These are phyloP conservation scores for Pharmacophagus antenor DNA, from an alignment of 2,888 invertebrate species.

Conservation along the genomic window DNA sequence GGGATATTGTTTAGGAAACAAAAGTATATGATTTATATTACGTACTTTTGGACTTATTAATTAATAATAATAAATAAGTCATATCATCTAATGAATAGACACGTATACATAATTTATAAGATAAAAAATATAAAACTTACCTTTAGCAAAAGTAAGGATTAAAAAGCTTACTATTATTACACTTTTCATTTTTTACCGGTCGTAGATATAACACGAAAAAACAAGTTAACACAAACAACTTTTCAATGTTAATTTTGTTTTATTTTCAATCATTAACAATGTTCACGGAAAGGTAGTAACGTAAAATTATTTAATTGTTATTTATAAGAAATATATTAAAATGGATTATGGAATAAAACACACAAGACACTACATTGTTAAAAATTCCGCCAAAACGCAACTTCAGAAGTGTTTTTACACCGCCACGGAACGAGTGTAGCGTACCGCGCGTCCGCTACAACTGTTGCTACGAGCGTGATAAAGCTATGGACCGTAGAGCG, in stretches of 20 bases:
- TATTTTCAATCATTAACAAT: background rate
- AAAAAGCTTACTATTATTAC: slow-evolving; percentile 21
- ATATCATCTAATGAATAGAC: background rate
- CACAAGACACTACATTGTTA: slow-evolving; percentile 27
- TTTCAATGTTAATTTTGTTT: background rate
- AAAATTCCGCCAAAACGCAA: slow-evolving; percentile 20
- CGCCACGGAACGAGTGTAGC: slow-evolving; percentile 55
- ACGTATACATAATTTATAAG: background rate
- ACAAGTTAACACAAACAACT: background rate
- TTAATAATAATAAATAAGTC: background rate
- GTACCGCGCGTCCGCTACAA: slow-evolving; percentile 62
- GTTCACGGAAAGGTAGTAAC: background rate
- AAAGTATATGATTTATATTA: no score
- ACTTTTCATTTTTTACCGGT: slow-evolving; percentile 24
- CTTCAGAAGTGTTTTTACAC: slow-evolving; percentile 35
- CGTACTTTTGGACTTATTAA: no score
- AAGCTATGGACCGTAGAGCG: slow-evolving; percentile 35
- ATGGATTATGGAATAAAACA: background rate
- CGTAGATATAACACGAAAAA: background rate
- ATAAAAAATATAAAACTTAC: slow-evolving; percentile 13
- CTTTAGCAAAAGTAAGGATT: slow-evolving; percentile 30
- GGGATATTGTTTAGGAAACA: background rate
- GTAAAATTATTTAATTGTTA: background rate
- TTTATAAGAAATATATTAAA: background rate
- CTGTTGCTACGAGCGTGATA: slow-evolving; percentile 63